Conservation (phyloP, 1,140 invertebrate genomes). For the Copidosoma floridanum region DNA sequence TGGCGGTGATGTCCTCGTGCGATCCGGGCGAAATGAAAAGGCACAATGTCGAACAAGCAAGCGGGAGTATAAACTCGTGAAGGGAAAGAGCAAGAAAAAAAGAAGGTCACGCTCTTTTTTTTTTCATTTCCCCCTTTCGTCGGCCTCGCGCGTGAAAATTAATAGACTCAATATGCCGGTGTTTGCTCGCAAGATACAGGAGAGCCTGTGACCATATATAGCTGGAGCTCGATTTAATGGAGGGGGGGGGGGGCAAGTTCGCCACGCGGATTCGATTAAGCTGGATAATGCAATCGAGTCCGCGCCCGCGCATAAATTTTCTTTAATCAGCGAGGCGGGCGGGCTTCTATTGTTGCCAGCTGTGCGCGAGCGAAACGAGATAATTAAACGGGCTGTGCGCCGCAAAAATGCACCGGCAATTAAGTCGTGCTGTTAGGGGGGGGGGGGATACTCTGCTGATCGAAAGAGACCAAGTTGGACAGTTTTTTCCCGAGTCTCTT, state of each 20-base stretch:
- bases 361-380: constrained; percentile 1
- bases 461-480: too few species aligned
- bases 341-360: not conserved
- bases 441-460: too few species aligned
- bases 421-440: too few species aligned
- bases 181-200: not conserved
- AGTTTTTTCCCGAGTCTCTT: too few species aligned
- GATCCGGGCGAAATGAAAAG: not conserved
- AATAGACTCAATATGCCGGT: constrained; percentile 1
- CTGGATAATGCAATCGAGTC: constrained; percentile 15
- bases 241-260: not conserved
- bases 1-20: too few species aligned
- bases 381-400: constrained; percentile 7
- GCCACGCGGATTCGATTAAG: constrained; percentile 16
- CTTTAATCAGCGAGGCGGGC: constrained; percentile 9
- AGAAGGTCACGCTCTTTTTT: too few species aligned
- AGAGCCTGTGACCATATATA: too few species aligned
- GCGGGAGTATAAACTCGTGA: not conserved
- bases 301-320: constrained; percentile 14
- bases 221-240: constrained; percentile 7
- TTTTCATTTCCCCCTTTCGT: too few species aligned
- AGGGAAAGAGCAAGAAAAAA: not conserved
- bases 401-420: constrained; percentile 2
- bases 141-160: not conserved
- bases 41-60: not conserved